phyloP scores from a whole-genome alignment of 92 coral and sea anemone genomes.

The Umimayanthus kanabou region DNA sequence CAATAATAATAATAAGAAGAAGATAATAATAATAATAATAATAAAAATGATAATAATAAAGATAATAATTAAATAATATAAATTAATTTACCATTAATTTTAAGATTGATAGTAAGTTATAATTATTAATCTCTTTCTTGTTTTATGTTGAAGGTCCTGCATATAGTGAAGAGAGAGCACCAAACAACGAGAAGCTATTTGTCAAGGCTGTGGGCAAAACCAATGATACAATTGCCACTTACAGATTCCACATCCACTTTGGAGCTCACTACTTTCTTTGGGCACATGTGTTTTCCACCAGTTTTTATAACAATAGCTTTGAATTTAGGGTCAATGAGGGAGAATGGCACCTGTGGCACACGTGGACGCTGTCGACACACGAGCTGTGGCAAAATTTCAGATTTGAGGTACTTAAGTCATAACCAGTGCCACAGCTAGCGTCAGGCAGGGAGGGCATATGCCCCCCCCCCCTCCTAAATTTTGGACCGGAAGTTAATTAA shows the following conservation, averaged over 20 bases:
- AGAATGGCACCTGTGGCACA: constrained; percentile 66
- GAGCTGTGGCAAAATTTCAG: constrained; percentile 71
- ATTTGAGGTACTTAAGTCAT: constrained; percentile 46
- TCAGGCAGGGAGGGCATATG: no score
- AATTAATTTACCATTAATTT: no score
- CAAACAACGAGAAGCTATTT: background rate
- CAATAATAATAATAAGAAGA: no score
- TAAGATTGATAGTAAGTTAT: no score
- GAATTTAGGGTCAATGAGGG: constrained; percentile 73
- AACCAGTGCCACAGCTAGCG: no score
- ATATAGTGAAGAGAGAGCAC: constrained; percentile 47
- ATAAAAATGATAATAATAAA: no score
- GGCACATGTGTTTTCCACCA: constrained; percentile 63
- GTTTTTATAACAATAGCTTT: constrained; percentile 56
- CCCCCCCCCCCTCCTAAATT: no score
- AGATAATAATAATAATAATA: no score
- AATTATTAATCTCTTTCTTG: background rate
- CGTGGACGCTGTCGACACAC: constrained; percentile 34
- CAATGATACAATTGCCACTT: constrained; percentile 65
- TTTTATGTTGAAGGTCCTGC: constrained; percentile 78
- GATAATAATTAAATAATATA: no score
- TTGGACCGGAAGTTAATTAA: no score
- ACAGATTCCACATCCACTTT: constrained; percentile 59
- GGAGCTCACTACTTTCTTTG: constrained; percentile 71
- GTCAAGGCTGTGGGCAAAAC: constrained; percentile 65